Evolutionary conservation across 2,888 invertebrate species (phyloP).

Genomic region (Rhingia rostrata): DNA sequence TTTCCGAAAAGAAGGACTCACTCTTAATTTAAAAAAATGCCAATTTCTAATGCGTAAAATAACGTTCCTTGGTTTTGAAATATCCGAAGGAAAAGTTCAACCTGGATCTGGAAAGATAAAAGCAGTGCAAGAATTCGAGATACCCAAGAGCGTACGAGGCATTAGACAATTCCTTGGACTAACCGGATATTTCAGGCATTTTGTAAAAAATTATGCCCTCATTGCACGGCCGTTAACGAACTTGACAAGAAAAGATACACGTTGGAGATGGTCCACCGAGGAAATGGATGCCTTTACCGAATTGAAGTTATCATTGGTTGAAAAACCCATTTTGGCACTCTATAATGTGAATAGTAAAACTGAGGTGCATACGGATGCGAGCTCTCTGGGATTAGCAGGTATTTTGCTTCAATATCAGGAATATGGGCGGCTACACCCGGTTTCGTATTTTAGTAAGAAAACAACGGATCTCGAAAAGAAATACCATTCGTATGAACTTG

Average conservation of each 20-base stretch:
- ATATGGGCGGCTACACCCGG: neutral
- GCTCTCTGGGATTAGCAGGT: slow-evolving; percentile 40
- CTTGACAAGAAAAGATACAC: neutral
- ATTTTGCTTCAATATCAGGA: slow-evolving; percentile 24
- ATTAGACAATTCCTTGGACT: neutral
- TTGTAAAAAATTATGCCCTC: neutral
- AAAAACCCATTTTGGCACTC: neutral
- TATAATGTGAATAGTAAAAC: slow-evolving; percentile 11
- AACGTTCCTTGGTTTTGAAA: neutral
- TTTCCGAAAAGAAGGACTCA: slow-evolving; percentile 19
- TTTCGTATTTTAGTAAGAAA: slow-evolving; percentile 41
- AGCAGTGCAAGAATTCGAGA: neutral
- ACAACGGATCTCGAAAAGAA: slow-evolving; percentile 31
- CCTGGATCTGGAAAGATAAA: neutral
- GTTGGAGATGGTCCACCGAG: slow-evolving; percentile 18
- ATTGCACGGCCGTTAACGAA: neutral
- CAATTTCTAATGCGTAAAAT: neutral
- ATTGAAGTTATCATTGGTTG: neutral
- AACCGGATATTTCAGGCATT: neutral
- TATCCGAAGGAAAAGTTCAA: neutral
- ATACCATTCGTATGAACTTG: slow-evolving; percentile 49
- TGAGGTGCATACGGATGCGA: slow-evolving; percentile 31
- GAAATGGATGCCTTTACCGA: slow-evolving; percentile 7
- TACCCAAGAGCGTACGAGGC: neutral
- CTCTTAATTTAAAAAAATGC: slow-evolving; percentile 13